Evolutionary conservation across 2,797 vertebrate species (phyloP).

Genomic region (Chrysocyon brachyurus): DNA sequence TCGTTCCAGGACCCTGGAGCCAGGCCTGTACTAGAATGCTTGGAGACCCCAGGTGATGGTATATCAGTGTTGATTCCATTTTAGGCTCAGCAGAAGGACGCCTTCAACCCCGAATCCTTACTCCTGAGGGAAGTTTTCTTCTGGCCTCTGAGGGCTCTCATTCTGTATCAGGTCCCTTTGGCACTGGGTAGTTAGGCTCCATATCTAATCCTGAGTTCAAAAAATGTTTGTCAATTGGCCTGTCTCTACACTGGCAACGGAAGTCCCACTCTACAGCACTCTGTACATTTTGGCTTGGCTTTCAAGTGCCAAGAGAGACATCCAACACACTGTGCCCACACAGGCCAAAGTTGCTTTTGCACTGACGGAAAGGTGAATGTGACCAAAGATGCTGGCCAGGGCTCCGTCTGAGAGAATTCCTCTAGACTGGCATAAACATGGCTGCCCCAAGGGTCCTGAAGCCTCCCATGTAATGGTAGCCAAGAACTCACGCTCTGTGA

Average conservation of each 20-base stretch:
- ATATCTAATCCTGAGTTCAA: background rate
- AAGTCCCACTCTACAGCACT: background rate
- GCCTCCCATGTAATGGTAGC: fast-evolving
- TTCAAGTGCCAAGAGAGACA: background rate
- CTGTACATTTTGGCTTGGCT: background rate
- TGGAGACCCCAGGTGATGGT: background rate
- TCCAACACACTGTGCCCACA: background rate
- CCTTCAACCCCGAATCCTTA: background rate
- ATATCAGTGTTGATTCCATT: background rate
- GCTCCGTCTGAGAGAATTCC: background rate
- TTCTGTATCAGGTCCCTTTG: background rate
- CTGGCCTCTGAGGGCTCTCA: background rate
- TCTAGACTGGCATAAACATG: background rate
- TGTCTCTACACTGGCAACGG: background rate
- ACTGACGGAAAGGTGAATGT: background rate
- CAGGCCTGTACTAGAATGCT: background rate
- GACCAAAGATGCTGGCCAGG: background rate
- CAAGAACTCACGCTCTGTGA: background rate
- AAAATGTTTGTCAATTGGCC: background rate
- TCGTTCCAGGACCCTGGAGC: background rate
- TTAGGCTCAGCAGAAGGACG: background rate
- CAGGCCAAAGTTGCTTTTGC: background rate
- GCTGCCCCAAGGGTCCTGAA: background rate
- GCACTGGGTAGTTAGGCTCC: background rate
- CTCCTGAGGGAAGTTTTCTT: background rate